These are phyloP conservation scores for Phrynosoma platyrhinos DNA, from an alignment of 2,113 vertebrate genomes.

Conservation along the genomic window DNA sequence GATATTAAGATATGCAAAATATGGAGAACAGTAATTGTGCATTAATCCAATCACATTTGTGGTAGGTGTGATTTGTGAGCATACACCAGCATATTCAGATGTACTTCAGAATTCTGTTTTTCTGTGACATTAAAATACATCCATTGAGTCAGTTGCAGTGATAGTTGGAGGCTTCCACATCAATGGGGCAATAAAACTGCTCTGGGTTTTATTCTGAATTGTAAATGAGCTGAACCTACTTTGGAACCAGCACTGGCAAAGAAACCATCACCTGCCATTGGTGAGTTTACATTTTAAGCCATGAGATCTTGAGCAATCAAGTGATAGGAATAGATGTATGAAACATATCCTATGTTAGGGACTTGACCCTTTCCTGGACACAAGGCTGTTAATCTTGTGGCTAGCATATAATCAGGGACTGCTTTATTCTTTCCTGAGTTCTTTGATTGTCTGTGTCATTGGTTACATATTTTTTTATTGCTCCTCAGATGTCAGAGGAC, in stretches of 20 bases:
- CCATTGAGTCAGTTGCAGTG: background rate
- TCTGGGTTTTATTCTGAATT: no score
- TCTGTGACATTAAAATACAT: background rate
- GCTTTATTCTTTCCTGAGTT: background rate
- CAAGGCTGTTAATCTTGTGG: background rate
- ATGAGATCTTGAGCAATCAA: background rate
- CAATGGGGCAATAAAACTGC: no score
- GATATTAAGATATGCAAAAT: no score
- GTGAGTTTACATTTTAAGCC: background rate
- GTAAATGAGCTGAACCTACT: no score
- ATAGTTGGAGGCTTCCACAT: no score
- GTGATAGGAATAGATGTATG: background rate
- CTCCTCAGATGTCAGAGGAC: background rate
- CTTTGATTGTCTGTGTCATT: background rate
- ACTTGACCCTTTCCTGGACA: background rate
- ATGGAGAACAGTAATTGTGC: no score
- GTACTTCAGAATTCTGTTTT: background rate
- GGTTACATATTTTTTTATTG: background rate
- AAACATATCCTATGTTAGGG: background rate
- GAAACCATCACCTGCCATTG: no score
- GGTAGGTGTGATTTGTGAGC: background rate
- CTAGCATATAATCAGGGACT: background rate
- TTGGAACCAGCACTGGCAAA: no score
- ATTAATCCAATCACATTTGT: no score
- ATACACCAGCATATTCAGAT: background rate